Evolutionary conservation across 1,140 invertebrate species (phyloP).

Genomic region (Drosophila lacteicornis): DNA sequence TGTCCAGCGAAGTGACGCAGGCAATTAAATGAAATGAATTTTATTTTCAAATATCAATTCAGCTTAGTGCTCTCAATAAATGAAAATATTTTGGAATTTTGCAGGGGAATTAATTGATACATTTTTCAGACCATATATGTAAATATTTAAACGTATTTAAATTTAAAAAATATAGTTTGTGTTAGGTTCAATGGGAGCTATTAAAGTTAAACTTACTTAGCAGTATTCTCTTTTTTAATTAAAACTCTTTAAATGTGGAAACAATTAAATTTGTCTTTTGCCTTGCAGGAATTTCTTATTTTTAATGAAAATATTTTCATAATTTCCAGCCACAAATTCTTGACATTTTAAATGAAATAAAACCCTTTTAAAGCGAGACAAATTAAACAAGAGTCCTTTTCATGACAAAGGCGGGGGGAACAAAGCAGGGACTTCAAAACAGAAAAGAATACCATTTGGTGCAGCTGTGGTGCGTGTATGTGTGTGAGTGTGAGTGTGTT

Average conservation of each 20-base stretch:
- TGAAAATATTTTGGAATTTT: conserved; percentile 4
- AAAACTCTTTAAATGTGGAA: background rate
- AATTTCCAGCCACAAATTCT: conserved; percentile 3
- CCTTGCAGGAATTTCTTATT: background rate
- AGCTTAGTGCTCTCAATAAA: conserved; percentile 12
- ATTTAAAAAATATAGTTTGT: background rate
- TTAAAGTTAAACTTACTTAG: background rate
- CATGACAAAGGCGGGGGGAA: background rate
- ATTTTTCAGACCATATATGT: background rate
- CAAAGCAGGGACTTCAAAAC: background rate
- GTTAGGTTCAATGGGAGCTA: background rate
- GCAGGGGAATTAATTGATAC: background rate
- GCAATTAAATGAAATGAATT: conserved; percentile 35
- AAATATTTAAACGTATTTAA: background rate
- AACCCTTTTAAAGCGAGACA: conserved; percentile 8
- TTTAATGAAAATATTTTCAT: conserved; percentile 4
- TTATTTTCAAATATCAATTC: conserved; percentile 17
- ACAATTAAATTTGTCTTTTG: background rate
- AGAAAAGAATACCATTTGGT: conserved; percentile 20
- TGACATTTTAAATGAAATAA: background rate
- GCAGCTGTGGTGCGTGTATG: conserved; percentile 27
- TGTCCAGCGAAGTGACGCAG: conserved; percentile 37
- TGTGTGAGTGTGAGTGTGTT: conserved; percentile 8
- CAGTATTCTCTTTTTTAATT: background rate
- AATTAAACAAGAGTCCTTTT: conserved; percentile 22